Evolutionary conservation across 2,888 invertebrate species (phyloP).

Genomic region (Brenthis ino): DNA sequence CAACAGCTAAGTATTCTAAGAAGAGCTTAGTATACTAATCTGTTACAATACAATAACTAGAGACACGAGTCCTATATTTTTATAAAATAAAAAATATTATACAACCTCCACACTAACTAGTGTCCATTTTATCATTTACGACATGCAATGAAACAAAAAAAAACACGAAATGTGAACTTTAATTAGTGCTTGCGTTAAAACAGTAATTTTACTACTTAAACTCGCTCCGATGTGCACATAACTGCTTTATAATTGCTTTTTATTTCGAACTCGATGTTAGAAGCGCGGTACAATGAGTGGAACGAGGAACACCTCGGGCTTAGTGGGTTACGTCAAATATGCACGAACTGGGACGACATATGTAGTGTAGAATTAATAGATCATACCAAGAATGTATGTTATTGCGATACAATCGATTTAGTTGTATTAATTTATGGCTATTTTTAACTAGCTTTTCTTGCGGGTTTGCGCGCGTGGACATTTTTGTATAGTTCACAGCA

Average conservation of each 20-base stretch:
- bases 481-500: no score
- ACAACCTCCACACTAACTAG: no score
- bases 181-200: constrained; percentile 1
- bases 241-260: constrained; percentile 15
- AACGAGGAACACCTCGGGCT: constrained; percentile 7
- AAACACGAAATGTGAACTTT: neutral
- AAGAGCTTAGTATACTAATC: no score
- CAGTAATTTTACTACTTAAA: constrained; percentile 1
- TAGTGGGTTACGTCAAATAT: constrained; percentile 10
- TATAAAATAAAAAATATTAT: no score
- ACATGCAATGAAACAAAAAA: neutral
- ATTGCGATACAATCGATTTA: neutral
- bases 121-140: no score
- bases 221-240: neutral
- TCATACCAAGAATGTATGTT: neutral
- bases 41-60: no score
- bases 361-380: constrained; percentile 1
- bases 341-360: neutral
- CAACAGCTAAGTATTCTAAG: no score
- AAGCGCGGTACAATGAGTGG: constrained; percentile 5
- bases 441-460: neutral
- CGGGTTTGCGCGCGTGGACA: no score
- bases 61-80: no score
- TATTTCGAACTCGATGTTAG: constrained; percentile 14
- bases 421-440: neutral